A percentile compares a stretch with the other conserved stretches of the same genome.
These are phyloP conservation scores for Limenitis camilla DNA, from an alignment of 2,888 invertebrate species.

Conservation along the genomic window DNA sequence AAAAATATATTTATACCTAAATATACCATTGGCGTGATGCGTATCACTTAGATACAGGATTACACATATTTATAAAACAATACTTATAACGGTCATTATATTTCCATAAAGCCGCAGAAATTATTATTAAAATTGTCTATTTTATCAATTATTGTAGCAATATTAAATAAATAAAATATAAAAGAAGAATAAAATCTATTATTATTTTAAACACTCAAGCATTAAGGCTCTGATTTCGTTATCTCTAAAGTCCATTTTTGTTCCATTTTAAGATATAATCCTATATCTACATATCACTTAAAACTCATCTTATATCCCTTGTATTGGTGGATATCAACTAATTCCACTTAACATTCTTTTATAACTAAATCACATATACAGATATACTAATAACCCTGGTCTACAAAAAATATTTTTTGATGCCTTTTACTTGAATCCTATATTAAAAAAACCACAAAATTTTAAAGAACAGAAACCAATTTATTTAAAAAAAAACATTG, in stretches of 20 bases:
- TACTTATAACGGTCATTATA: no score
- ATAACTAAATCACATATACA: slow-evolving; percentile 37
- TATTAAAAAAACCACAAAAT: no score
- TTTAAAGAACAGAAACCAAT: no score
- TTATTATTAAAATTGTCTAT: no score
- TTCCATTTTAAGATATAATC: slow-evolving; percentile 1
- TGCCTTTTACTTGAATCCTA: no score
- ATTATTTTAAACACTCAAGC: no score
- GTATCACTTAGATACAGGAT: slow-evolving; percentile 5
- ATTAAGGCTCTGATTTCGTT: no score
- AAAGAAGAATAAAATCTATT: background rate
- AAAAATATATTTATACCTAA: slow-evolving; percentile 12
- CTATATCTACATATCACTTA: background rate
- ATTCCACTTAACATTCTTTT: background rate
- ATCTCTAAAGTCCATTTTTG: background rate
- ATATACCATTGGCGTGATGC: slow-evolving; percentile 4
- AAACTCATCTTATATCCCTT: slow-evolving; percentile 1
- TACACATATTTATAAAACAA: background rate
- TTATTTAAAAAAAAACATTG: no score
- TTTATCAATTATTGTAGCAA: no score
- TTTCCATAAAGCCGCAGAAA: no score
- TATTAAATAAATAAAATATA: no score
- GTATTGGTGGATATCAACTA: slow-evolving; percentile 7
- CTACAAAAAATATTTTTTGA: no score
- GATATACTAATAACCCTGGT: slow-evolving; percentile 21